Conservation (phyloP, 1,140 invertebrate species). For the Solen grandis region DNA sequence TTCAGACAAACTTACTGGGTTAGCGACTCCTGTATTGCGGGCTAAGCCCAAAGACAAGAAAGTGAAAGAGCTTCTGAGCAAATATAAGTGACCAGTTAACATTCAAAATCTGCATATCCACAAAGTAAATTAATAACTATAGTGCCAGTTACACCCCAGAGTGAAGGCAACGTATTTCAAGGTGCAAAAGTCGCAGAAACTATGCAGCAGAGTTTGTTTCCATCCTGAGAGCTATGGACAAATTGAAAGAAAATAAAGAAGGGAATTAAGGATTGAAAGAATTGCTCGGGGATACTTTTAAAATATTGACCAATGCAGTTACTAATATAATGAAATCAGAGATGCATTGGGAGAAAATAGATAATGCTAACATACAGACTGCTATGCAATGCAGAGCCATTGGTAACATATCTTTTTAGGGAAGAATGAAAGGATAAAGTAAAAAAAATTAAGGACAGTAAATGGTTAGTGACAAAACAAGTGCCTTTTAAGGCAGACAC, state of each 20-base stretch:
- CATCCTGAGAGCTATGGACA: too few relatives aligned
- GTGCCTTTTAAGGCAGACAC: not conserved
- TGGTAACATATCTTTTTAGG: conserved; percentile 1
- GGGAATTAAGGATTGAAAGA: not conserved
- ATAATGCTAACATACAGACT: not conserved
- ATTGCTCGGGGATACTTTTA: conserved; percentile 1
- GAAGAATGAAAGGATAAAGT: conserved; percentile 5
- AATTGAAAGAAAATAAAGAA: not conserved
- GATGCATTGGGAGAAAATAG: not conserved
- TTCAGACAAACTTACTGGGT: not conserved
- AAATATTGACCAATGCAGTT: not conserved
- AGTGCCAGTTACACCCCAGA: not conserved
- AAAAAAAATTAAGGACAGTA: not conserved
- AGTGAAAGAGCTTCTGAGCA: not conserved
- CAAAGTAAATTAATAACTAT: conserved; percentile 8
- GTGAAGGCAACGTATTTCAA: not conserved
- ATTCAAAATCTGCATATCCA: not conserved
- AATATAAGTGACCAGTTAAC: conserved; percentile 10
- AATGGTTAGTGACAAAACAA: not conserved
- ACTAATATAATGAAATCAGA: not conserved
- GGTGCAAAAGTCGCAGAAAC: not conserved
- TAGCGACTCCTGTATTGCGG: not conserved
- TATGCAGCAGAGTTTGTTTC: not conserved
- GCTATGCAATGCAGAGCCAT: not conserved
- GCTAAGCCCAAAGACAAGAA: not conserved